Conservation (phyloP, 2,113 vertebrate genomes). For the Phoxinus phoxinus region DNA sequence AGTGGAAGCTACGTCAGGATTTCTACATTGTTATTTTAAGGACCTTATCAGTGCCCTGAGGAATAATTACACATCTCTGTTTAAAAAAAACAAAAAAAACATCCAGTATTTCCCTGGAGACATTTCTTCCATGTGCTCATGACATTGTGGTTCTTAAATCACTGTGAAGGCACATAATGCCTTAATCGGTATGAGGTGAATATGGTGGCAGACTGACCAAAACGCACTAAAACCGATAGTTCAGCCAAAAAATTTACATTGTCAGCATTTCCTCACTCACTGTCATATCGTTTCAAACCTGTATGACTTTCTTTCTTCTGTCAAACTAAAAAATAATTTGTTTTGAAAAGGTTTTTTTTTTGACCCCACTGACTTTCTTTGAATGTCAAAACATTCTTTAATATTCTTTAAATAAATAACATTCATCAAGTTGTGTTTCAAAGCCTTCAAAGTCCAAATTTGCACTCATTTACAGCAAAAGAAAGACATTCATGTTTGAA, state of each 20-base stretch:
- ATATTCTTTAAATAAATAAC: neutral
- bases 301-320: too few relatives aligned
- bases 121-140: neutral
- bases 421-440: too few relatives aligned
- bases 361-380: neutral
- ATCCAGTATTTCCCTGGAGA: neutral
- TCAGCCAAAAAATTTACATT: neutral
- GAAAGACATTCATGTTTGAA: neutral
- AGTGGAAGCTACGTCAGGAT: slow-evolving; percentile 9
- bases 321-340: too few relatives aligned
- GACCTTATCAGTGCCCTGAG: neutral
- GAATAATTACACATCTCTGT: slow-evolving; percentile 3
- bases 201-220: neutral
- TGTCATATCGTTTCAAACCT: too few relatives aligned
- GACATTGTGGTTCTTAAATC: neutral
- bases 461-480: too few relatives aligned
- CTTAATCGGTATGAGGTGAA: neutral
- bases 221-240: neutral
- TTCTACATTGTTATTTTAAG: neutral
- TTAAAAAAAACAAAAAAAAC: slow-evolving; percentile 13
- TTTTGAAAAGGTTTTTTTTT: neutral
- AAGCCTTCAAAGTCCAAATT: too few relatives aligned
- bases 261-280: neutral
- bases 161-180: neutral
- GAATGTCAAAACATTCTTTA: neutral